Evolutionary conservation across 2,113 vertebrate species (phyloP), one percentile per base, ranked within the genome.

Genomic region (Rhinolophus sinicus): DNA sequence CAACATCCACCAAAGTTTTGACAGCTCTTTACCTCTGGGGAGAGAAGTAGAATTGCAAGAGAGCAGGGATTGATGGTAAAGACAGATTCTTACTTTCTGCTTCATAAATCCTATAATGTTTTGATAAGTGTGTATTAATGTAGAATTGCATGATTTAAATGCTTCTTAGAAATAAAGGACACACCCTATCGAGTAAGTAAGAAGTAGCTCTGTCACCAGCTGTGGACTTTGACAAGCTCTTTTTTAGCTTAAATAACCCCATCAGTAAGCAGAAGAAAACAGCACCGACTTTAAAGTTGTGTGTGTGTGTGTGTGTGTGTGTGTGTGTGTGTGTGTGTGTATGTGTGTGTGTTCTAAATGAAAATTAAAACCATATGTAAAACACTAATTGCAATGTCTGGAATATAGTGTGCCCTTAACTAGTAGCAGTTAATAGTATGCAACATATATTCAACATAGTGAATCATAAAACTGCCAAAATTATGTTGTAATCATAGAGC

Each of bases 381-480:
- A 64, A 93, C 96, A 56, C 19, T 89, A 82, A 89, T 86, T 86
- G 54, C 28, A 77, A 40, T 78, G 35, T 56, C 58, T 88, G 38
- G 5, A 75, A 73, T 89, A 78, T 19, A 92, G 26, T 75, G 15
- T 81, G 10, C 16, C 16, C 47, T 82, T 93, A 93, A 40, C 38
- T 40, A 72, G 75, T 86, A 89, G 73, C 60, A 89, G 35, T 62
- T 93, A 72, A 94, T 95, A 92, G 33, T 78, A 77, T 91, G 62
- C 33, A 86, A 67, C 19, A 86, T 91, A 69, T 83, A 87, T 73
- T 93, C 40, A 89, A 73, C 67, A 47, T 21, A 86, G 64, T n/a
- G 72, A 96, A 77, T 96, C 77, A 91, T 60, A 82, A 86, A 97
- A 50, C 44, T 89, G 78, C 28, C 64, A 77, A 83, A 77, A 93